Evolutionary conservation across 2,888 invertebrate species (phyloP), one percentile per base, ranked within the genome.

Genomic region (Aquatica leii): DNA sequence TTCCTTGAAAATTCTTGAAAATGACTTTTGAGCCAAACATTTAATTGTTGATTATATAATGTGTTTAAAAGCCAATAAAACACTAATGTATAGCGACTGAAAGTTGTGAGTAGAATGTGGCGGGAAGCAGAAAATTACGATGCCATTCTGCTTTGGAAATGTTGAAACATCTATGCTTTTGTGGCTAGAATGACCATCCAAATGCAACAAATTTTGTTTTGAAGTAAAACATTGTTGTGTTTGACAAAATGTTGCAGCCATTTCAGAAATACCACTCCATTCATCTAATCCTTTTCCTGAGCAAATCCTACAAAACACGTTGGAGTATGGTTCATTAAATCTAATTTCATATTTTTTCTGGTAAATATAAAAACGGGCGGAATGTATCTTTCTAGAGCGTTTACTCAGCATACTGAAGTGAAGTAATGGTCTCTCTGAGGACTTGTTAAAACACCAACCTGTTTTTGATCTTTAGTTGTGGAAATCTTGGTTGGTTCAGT

Each of bases 121-220:
- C 14, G 79, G 79, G 31, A 77, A 69, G 49, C 74, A 77, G 18
- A 81, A 60, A 14, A 81, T 54, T 15, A 76, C 67, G 20, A 78
- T 70, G 15, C 72, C 71, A 66, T 77, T 71, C 54, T 75, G 68
- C 59, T 76, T 69, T 17, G 46, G 18, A 41, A 58, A 51, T 17
- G 41, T 37, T 35, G 43, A 31, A 9, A 52, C 46, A 37, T 59
- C 59, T 1, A 59, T 21, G 20, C 43, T 59, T 53, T 59, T 59
- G 52, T 59, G 43, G 12, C 52, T 70, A 49, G 67, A 69, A 58
- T 77, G 77, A 5, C 37, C 11, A 9, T 37, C 5, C 11, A 37
- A 37, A 2, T n/a, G 31, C 31, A 31, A n/a, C n/a, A n/a, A n/a
- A n/a, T n/a, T n/a, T n/a, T n/a, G n/a, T n/a, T n/a, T n/a, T n/a